Evolutionary conservation across 2,888 invertebrate genomes (phyloP).

Genomic region (Polietes domitor): DNA sequence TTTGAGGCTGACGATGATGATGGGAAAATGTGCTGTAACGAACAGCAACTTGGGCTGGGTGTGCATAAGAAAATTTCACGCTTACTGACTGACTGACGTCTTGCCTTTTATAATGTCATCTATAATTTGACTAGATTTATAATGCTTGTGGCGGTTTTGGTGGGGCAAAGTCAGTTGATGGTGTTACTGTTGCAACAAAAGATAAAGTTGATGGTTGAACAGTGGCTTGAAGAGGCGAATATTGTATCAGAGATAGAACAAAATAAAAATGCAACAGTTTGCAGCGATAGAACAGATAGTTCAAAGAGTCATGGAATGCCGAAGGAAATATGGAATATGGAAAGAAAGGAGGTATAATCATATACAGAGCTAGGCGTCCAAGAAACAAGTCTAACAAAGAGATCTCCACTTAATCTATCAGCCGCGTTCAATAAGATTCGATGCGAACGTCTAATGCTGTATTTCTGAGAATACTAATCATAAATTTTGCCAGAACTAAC

Average conservation of each 20-base stretch:
- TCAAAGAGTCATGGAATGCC: too few species aligned
- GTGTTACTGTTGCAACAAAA: not conserved
- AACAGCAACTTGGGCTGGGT: not conserved
- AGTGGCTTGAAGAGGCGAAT: not conserved
- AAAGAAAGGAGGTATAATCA: too few species aligned
- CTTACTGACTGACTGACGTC: conserved; percentile 39
- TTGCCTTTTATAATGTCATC: conserved; percentile 25
- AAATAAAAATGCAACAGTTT: not conserved
- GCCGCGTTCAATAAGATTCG: too few species aligned
- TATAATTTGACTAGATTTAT: conserved; percentile 36
- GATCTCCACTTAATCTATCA: too few species aligned
- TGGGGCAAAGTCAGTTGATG: not conserved
- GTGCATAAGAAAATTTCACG: conserved; percentile 42
- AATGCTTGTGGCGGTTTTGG: conserved; percentile 2
- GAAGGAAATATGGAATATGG: too few species aligned
- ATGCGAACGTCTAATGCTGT: too few species aligned
- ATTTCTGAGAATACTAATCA: too few species aligned
- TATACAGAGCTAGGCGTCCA: too few species aligned
- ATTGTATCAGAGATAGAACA: not conserved
- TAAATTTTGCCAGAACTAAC: too few species aligned
- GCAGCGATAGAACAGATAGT: too few species aligned
- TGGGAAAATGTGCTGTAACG: conserved; percentile 30
- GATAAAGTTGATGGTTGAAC: not conserved
- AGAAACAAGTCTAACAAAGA: too few species aligned
- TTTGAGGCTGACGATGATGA: conserved; percentile 20